Evolutionary conservation across 2,888 invertebrate species (phyloP), one percentile per base, ranked within the genome.

Genomic region (Cylindroiulus punctatus): DNA sequence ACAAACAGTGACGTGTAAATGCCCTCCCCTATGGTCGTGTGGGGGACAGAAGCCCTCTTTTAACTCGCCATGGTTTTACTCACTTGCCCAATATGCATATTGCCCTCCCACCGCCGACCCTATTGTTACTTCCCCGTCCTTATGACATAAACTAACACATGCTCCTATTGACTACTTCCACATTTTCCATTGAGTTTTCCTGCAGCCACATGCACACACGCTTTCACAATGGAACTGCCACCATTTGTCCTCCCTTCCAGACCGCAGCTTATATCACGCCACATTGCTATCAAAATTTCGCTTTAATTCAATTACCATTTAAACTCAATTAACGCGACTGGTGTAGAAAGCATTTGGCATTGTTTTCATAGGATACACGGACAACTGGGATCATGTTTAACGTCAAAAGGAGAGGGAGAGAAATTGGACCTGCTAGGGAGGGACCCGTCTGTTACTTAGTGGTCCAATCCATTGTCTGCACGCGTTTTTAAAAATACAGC

Each of bases 281-380:
- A 81, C 81, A 81, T 81, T 81, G 81, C 81, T 36, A 36, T 81
- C 30, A 32, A 81, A 81, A 84, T 26, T 84, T 42, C 36, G 40
- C 40, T 42, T 81, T 84, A 84, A 84, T 84, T 84, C 44, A 84
- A 84, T 84, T 84, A 84, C 40, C 42, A 84, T 84, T 84, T 84
- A 40, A 84, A 84, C 84, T 44, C 84, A 84, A 84, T 84, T 84
- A 84, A 84, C 84, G 44, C 84, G 40, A 42, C 26, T 84, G 26
- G 84, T 42, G 84, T 12, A 84, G 42, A 84, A 84, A 84, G 44
- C 81, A 81, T 36, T 81, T 30, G 81, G 36, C 81, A 81, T 81
- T 81, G 81, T 81, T 81, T 81, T 36, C 81, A 81, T 26, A 32
- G 30, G 81, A 81, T 19, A 81, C 8, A 81, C 81, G 81, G 81